phyloP scores from a whole-genome alignment of 1,140 invertebrate species.

The Lucilia cuprina region DNA sequence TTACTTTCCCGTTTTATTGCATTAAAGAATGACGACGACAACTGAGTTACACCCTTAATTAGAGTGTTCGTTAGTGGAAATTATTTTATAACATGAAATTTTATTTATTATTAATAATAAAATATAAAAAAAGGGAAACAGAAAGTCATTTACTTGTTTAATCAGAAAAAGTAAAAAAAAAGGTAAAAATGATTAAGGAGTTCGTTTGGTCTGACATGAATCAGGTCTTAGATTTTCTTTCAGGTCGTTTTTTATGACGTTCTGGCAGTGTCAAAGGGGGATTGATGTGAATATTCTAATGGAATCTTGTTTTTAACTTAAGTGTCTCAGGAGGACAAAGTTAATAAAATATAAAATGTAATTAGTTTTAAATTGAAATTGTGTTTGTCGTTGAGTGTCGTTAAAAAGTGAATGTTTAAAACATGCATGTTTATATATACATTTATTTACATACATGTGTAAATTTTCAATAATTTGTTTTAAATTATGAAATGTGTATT shows the following conservation, averaged over 20 bases:
- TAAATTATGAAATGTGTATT: no score
- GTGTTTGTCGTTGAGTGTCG: not conserved
- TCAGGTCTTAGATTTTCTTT: not conserved
- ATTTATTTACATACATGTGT: no score
- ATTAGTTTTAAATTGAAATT: not conserved
- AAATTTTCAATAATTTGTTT: no score
- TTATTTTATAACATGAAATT: constrained; percentile 31
- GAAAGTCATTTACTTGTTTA: constrained; percentile 22
- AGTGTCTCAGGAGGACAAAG: not conserved
- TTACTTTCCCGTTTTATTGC: not conserved
- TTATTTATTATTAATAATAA: constrained; percentile 17
- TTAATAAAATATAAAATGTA: not conserved
- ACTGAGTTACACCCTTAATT: constrained; percentile 24
- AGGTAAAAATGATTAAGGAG: not conserved
- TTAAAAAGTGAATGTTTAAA: no score
- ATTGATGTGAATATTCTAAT: not conserved
- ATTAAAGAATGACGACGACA: constrained; percentile 20
- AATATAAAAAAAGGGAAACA: not conserved
- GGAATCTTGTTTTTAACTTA: not conserved
- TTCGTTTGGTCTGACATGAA: not conserved
- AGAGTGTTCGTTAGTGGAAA: constrained; percentile 21
- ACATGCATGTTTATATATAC: no score
- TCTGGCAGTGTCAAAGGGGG: not conserved
- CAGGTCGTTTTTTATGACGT: not conserved
- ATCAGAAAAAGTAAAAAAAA: not conserved